phyloP scores from a whole-genome alignment of 2,113 vertebrate genomes.

The Sphyrna mokarran region DNA sequence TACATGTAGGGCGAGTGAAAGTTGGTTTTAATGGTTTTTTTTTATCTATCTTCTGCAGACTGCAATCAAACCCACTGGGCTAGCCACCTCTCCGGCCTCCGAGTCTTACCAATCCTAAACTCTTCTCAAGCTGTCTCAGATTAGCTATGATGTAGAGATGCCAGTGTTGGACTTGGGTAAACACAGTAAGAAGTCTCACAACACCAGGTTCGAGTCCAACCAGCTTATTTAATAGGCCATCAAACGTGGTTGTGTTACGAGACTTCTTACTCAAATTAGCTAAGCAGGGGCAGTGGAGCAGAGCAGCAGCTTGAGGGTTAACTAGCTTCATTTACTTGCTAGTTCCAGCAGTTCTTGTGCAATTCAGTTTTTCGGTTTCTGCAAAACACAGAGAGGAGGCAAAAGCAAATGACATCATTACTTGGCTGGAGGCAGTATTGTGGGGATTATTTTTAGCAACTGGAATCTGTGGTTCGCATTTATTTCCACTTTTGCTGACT shows the following conservation, averaged over 20 bases:
- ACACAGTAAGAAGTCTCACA: too few relatives aligned
- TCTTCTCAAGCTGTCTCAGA: background rate
- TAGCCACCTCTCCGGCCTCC: background rate
- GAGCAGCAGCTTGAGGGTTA: constrained; percentile 1
- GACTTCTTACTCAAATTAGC: background rate
- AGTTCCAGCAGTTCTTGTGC: background rate
- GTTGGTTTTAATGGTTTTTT: background rate
- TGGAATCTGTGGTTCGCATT: background rate
- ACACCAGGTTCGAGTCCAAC: too few relatives aligned
- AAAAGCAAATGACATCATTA: constrained; percentile 14
- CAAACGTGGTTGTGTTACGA: too few relatives aligned
- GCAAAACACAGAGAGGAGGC: background rate
- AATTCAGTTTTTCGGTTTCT: background rate
- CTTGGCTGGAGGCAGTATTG: background rate
- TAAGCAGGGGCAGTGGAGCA: background rate
- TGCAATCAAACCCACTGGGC: background rate
- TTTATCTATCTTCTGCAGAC: background rate
- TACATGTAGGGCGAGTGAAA: background rate
- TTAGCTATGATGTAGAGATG: too few relatives aligned
- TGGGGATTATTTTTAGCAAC: constrained; percentile 22
- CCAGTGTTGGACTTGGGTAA: too few relatives aligned
- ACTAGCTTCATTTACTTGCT: constrained; percentile 17
- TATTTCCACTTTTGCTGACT: background rate
- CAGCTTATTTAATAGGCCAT: too few relatives aligned
- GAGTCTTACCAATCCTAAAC: background rate